Evolutionary conservation across 2,888 invertebrate species (phyloP).

Genomic region (Aphidius colemani): DNA sequence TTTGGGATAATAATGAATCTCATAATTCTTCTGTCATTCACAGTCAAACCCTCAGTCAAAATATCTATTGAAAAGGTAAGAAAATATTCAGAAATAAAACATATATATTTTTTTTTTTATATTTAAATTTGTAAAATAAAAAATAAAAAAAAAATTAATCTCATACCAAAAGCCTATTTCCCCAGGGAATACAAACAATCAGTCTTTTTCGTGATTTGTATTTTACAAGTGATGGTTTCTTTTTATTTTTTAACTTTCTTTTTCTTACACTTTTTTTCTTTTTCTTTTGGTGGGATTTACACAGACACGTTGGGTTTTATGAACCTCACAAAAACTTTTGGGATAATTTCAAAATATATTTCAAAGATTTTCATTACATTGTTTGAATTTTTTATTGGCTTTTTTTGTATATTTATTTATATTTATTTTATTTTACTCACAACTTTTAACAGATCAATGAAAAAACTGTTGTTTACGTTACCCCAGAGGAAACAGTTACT

Average conservation of each 20-base stretch:
- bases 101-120: neutral
- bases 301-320: conserved; percentile 4
- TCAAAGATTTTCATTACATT: too few species aligned
- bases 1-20: conserved; percentile 65
- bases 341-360: conserved; percentile 3
- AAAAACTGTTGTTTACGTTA: conserved; percentile 64
- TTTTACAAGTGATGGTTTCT: too few species aligned
- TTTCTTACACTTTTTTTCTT: too few species aligned
- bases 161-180: neutral
- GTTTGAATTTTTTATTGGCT: too few species aligned
- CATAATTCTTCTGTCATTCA: conserved; percentile 62
- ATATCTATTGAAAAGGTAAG: conserved; percentile 40
- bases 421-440: neutral
- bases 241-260: too few species aligned
- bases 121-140: neutral
- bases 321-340: conserved; percentile 3
- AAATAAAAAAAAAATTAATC: conserved; percentile 3
- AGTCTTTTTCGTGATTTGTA: too few species aligned
- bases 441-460: conserved; percentile 48
- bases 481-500: conserved; percentile 72
- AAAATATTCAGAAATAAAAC: neutral
- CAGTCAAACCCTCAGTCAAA: conserved; percentile 61
- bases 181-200: too few species aligned
- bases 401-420: conserved; percentile 1
- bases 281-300: neutral